Conservation (phyloP, 2,888 invertebrate species). For the Ochropleura leucogaster region DNA sequence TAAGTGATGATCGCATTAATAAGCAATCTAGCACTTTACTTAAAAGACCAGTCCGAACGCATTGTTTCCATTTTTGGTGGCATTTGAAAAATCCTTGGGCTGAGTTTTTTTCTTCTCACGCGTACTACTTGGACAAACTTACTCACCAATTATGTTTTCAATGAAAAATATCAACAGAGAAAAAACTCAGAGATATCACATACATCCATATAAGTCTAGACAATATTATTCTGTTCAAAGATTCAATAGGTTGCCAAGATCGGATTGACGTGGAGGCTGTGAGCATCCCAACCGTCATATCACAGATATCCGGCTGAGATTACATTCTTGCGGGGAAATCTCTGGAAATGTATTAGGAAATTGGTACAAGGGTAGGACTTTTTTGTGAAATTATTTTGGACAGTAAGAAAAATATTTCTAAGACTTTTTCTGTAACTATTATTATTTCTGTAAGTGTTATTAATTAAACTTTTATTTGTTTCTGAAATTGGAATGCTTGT, state of each 20-base stretch:
- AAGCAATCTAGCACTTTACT: neutral
- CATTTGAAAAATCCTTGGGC: neutral
- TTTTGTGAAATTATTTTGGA: conserved; percentile 24
- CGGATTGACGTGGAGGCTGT: conserved; percentile 51
- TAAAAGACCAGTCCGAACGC: neutral
- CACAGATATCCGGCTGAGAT: conserved; percentile 56
- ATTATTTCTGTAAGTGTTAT: neutral
- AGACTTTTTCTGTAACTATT: neutral
- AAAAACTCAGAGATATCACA: neutral
- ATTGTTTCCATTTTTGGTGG: neutral
- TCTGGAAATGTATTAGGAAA: conserved; percentile 45
- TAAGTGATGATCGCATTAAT: neutral
- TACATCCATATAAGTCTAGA: conserved; percentile 35
- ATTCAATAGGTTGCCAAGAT: conserved; percentile 61
- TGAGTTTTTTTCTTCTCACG: neutral
- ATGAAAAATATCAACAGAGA: conserved; percentile 2
- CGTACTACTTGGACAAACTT: neutral
- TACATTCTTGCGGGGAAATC: conserved; percentile 42
- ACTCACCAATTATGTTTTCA: neutral
- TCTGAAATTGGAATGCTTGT: too few species aligned
- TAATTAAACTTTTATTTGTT: neutral
- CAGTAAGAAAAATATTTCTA: neutral
- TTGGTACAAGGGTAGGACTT: conserved; percentile 31
- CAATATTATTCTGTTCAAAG: conserved; percentile 43
- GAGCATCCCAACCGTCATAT: conserved; percentile 52